Evolutionary conservation across 1,140 invertebrate species (phyloP), one percentile per base, ranked within the genome.

Genomic region (Odontomachus brunneus): DNA sequence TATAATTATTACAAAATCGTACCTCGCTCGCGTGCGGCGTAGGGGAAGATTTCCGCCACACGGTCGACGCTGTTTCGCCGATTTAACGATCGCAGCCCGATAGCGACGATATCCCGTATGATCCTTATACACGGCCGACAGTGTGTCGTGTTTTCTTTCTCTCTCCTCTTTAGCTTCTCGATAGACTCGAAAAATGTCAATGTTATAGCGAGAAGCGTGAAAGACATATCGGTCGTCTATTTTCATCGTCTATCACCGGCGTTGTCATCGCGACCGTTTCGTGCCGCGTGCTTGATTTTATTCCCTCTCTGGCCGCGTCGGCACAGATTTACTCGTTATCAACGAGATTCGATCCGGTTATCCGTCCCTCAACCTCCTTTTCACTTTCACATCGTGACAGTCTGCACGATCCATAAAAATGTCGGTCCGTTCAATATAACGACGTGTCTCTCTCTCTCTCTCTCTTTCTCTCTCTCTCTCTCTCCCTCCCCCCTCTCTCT

Each of bases 271-370:
- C 49, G 3, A 78, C 12, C 22, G 22, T 76, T 67, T 53, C 19
- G 12, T 49, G n/a, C 19, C 2, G 29, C 7, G 15, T 55, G 17
- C 11, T 44, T 26, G 49, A 78, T 69, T 78, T 55, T 78, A 78
- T 78, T 67, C 29, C 17, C n/a, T 55, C 53, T 69, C 29, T 66
- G 17, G 5, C 15, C 29, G 44, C 49, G 44, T 55, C 53, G 49
- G 49, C 29, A 67, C 22, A 55, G 19, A 38, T 67, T 76, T 83
- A 83, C 62, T 26, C 49, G 71, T 65, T 85, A 84, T 75, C 83
- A 65, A 60, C 51, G 17, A 74, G 81, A 85, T 76, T 86, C 67
- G 48, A 86, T 67, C 22, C 59, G 17, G 33, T 57, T 24, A 57
- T 51, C 17, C 19, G 24, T n/a, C 49, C n/a, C 29, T 69, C 63